These are phyloP conservation scores for Machimus atricapillus DNA, from an alignment of 2,888 invertebrate genomes.

Conservation along the genomic window DNA sequence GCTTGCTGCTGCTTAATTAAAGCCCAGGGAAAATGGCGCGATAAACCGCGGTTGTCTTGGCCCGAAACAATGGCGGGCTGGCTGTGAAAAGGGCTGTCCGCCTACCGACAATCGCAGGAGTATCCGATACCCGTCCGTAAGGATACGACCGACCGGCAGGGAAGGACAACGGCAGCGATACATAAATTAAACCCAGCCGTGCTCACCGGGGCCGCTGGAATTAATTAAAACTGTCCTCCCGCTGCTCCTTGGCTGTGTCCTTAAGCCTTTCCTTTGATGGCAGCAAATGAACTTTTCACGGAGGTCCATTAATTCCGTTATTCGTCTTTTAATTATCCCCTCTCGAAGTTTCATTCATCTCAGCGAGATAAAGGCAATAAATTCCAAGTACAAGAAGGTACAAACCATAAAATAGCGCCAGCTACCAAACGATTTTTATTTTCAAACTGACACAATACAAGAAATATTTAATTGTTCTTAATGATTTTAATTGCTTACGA, in stretches of 20 bases:
- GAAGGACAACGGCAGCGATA: conserved; percentile 26
- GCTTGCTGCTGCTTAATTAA: conserved; percentile 25
- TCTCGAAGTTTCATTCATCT: conserved; percentile 31
- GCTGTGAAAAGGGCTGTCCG: conserved; percentile 14
- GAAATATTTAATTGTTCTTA: neutral
- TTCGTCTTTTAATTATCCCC: conserved; percentile 39
- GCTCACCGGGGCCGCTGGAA: conserved; percentile 15
- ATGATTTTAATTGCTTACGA: neutral
- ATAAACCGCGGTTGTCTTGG: conserved; percentile 33
- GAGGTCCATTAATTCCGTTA: conserved; percentile 40
- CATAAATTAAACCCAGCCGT: conserved; percentile 27
- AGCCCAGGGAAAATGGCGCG: conserved; percentile 28
- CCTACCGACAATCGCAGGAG: neutral
- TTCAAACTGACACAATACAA: neutral
- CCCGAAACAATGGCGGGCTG: conserved; percentile 5
- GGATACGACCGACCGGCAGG: neutral
- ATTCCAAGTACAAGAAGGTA: neutral
- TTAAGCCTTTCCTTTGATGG: conserved; percentile 20
- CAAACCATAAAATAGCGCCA: neutral
- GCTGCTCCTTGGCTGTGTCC: neutral
- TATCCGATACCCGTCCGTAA: neutral
- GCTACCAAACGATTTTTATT: neutral
- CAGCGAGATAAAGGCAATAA: conserved; percentile 16
- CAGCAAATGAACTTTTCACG: conserved; percentile 38
- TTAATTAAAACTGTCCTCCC: conserved; percentile 33